A percentile compares a stretch with the other conserved stretches of the same genome.
Evolutionary conservation across 2,888 invertebrate genomes (phyloP).

Genomic region (Aplocera efformata): DNA sequence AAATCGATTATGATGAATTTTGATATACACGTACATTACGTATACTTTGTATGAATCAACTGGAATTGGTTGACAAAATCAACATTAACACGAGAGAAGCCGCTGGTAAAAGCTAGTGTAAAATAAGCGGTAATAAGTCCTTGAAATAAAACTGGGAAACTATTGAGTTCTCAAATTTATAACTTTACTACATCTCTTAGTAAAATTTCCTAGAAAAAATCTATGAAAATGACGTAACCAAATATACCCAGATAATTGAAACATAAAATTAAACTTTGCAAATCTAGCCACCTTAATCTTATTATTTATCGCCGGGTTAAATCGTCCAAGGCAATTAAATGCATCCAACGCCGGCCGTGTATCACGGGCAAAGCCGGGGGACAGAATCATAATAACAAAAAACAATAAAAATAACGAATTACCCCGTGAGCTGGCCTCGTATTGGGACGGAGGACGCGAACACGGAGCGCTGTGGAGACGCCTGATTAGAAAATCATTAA

Average conservation of each 20-base stretch:
- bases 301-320: conserved; percentile 68
- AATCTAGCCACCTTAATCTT: conserved; percentile 69
- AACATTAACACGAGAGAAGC: too few relatives aligned
- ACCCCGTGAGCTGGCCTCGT: conserved; percentile 69
- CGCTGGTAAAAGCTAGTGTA: too few relatives aligned
- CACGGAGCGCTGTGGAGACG: conserved; percentile 38
- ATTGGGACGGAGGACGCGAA: conserved; percentile 52
- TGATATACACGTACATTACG: too few relatives aligned
- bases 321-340: conserved; percentile 75
- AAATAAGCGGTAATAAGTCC: too few relatives aligned
- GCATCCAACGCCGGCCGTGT: conserved; percentile 72
- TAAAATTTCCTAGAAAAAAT: too few relatives aligned
- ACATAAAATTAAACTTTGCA: conserved; percentile 16
- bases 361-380: conserved; percentile 74
- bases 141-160: too few relatives aligned
- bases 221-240: too few relatives aligned
- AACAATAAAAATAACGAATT: conserved; percentile 81
- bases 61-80: too few relatives aligned
- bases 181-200: too few relatives aligned
- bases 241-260: conserved; percentile 16
- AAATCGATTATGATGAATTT: too few relatives aligned
- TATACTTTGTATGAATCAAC: too few relatives aligned
- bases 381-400: conserved; percentile 80
- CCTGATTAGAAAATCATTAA: conserved; percentile 6
- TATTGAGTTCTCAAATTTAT: too few relatives aligned